Evolutionary conservation across 1,140 invertebrate species (phyloP).

Genomic region (Cylas formicarius): DNA sequence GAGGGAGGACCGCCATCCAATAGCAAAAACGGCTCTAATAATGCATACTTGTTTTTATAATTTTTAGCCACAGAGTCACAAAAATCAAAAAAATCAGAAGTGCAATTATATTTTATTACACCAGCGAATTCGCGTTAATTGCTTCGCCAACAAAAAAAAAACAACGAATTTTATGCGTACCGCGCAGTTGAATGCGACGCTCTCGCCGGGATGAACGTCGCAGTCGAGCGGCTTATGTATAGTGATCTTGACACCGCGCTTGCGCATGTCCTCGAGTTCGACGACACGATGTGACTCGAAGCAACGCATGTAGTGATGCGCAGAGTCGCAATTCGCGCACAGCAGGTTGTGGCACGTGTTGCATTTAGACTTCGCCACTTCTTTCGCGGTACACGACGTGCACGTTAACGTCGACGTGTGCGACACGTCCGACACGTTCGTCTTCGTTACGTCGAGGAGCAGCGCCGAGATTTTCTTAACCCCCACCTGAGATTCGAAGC

Average conservation of each 20-base stretch:
- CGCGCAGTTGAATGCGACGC: slow-evolving; percentile 72
- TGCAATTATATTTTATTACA: too few relatives aligned
- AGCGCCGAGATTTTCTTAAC: slow-evolving; percentile 65
- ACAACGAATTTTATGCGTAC: too few relatives aligned
- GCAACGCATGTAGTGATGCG: slow-evolving; percentile 89
- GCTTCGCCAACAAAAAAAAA: too few relatives aligned
- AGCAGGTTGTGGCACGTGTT: slow-evolving; percentile 89
- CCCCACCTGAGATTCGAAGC: slow-evolving; percentile 72
- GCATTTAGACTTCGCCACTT: slow-evolving; percentile 84
- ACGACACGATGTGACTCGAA: slow-evolving; percentile 89
- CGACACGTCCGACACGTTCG: slow-evolving; percentile 78
- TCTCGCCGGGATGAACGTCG: slow-evolving; percentile 65
- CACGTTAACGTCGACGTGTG: slow-evolving; percentile 70
- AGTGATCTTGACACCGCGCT: slow-evolving; percentile 60
- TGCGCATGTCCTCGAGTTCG: slow-evolving; percentile 77
- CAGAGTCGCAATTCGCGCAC: slow-evolving; percentile 87
- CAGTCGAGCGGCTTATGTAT: slow-evolving; percentile 81
- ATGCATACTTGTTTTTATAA: too few relatives aligned
- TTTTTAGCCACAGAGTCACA: too few relatives aligned
- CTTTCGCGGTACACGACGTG: slow-evolving; percentile 83
- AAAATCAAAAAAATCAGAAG: too few relatives aligned
- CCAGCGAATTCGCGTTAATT: too few relatives aligned
- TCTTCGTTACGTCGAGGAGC: slow-evolving; percentile 74
- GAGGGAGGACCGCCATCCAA: too few relatives aligned
- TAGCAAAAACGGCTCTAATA: too few relatives aligned